These are phyloP conservation scores for Tragelaphus imberbis DNA, from an alignment of 2,113 vertebrate species.

Conservation along the genomic window DNA sequence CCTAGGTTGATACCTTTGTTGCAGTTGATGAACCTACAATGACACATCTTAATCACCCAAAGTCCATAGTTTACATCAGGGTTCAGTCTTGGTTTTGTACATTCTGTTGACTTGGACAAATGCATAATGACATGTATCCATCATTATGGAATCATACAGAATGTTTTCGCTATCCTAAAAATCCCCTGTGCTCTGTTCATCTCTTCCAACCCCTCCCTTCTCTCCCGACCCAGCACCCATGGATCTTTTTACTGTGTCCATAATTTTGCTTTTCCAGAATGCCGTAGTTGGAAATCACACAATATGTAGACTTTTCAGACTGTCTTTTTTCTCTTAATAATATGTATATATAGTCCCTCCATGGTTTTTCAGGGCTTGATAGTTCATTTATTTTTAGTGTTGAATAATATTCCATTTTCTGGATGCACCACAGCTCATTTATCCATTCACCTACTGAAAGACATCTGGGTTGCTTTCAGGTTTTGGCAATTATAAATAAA, in stretches of 20 bases:
- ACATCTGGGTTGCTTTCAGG: not conserved
- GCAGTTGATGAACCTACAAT: not conserved
- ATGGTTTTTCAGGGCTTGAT: not conserved
- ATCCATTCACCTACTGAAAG: not conserved
- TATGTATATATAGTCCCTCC: not conserved
- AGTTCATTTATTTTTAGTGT: not conserved
- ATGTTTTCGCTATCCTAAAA: not conserved
- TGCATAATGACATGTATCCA: not conserved
- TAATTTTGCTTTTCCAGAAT: conserved; percentile 6
- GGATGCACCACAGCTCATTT: not conserved
- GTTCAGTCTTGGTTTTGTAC: not conserved
- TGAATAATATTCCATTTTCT: not conserved
- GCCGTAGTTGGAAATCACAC: not conserved
- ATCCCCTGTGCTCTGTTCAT: not conserved
- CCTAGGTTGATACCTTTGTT: not conserved
- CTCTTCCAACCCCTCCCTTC: not conserved
- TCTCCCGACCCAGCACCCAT: not conserved
- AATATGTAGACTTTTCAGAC: not conserved
- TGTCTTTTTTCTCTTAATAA: not conserved
- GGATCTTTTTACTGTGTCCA: not conserved
- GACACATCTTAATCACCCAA: not conserved
- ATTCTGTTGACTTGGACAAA: not conserved
- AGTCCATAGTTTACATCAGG: not conserved
- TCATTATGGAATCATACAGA: not conserved
- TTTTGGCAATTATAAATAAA: not conserved